Evolutionary conservation across 1,140 invertebrate species (phyloP).

Genomic region (Phthorimaea operculella): DNA sequence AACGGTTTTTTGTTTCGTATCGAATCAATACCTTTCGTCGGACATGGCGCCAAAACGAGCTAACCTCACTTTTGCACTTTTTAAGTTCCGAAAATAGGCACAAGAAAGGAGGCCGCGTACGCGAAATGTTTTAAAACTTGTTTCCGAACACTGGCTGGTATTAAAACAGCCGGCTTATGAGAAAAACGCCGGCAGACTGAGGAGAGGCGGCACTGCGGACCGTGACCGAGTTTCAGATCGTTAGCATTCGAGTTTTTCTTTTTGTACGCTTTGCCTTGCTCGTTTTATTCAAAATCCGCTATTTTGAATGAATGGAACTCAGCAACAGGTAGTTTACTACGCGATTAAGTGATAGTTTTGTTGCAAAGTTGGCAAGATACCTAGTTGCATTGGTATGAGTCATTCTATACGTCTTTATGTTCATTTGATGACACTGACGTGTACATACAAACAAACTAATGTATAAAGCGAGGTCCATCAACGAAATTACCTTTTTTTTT

Average conservation of each 20-base stretch:
- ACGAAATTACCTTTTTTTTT: neutral
- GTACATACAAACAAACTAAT: neutral
- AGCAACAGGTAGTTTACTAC: neutral
- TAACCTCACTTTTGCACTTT: constrained; percentile 14
- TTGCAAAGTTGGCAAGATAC: neutral
- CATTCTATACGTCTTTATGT: neutral
- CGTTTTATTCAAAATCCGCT: neutral
- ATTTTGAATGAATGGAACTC: neutral
- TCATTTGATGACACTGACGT: no score
- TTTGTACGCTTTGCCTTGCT: neutral
- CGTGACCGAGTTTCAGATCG: constrained; percentile 5
- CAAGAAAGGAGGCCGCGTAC: constrained; percentile 4
- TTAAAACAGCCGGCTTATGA: constrained; percentile 33
- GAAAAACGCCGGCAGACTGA: constrained; percentile 34
- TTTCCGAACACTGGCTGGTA: constrained; percentile 17
- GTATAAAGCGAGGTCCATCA: neutral
- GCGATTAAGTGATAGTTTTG: neutral
- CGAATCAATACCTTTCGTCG: constrained; percentile 36
- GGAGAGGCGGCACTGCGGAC: neutral
- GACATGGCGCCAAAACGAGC: constrained; percentile 27
- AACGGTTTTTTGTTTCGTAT: neutral
- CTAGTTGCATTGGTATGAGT: neutral
- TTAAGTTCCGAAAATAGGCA: constrained; percentile 23
- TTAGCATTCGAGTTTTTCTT: neutral
- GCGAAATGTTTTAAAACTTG: constrained; percentile 30